Evolutionary conservation across 1,140 invertebrate genomes (phyloP).

Genomic region (Ericerus pela): DNA sequence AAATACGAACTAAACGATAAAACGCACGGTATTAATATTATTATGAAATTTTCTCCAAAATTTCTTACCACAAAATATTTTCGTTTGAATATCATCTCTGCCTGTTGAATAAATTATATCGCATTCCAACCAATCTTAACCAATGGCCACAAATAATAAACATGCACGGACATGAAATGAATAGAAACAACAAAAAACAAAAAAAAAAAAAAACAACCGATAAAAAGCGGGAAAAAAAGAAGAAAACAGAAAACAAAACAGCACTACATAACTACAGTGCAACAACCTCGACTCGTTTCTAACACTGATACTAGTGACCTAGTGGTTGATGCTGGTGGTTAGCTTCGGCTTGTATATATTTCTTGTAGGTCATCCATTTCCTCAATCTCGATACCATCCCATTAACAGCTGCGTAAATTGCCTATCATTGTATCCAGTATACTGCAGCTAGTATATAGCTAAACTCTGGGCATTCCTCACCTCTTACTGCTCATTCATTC

Average conservation of each 20-base stretch:
- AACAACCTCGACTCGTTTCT: conserved; percentile 2
- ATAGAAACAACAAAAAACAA: background rate
- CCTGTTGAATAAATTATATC: background rate
- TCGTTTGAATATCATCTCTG: conserved; percentile 9
- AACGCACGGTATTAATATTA: background rate
- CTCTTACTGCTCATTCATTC: too few relatives aligned
- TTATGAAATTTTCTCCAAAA: background rate
- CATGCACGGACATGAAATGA: background rate
- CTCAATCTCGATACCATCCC: conserved; percentile 3
- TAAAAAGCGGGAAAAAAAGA: background rate
- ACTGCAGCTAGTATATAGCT: background rate
- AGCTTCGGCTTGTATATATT: background rate
- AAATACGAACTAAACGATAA: background rate
- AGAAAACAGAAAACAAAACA: background rate
- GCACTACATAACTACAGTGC: background rate
- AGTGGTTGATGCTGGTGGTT: conserved; percentile 7
- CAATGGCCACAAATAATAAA: background rate
- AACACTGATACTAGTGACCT: conserved; percentile 5
- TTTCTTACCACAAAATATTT: conserved; percentile 7
- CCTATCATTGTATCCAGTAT: background rate
- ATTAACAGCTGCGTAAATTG: background rate
- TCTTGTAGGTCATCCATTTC: conserved; percentile 4
- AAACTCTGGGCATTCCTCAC: conserved; percentile 1
- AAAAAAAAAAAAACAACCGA: background rate
- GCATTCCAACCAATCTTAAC: background rate